Percentiles rank a stretch among this genome's conserved stretches.
Conservation (phyloP, 2,797 vertebrate species). For the Urosaurus nigricauda region DNA sequence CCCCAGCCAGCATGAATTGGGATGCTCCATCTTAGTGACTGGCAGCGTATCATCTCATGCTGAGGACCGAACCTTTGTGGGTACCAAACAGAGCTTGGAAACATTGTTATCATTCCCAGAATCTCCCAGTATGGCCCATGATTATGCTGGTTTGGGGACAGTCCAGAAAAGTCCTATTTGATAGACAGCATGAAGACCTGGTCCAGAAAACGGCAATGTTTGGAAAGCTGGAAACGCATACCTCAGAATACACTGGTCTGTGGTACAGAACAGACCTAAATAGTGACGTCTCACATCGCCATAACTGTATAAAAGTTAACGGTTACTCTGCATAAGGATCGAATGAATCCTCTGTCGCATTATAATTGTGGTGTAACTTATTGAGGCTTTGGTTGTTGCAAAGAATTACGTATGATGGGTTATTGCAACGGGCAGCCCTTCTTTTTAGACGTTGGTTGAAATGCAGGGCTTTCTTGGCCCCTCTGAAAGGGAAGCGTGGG, state of each 20-base stretch:
- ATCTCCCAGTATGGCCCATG: neutral
- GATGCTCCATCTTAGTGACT: neutral
- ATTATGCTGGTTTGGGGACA: neutral
- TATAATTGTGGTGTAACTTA: neutral
- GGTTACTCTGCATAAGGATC: too few relatives aligned
- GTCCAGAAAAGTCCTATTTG: neutral
- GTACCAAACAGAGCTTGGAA: neutral
- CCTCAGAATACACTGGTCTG: neutral
- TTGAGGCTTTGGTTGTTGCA: neutral
- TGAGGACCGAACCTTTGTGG: neutral
- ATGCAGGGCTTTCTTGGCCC: accelerated
- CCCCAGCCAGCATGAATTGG: neutral
- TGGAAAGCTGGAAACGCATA: neutral
- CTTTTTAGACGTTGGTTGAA: neutral
- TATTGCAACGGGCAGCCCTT: too few relatives aligned
- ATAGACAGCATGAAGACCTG: neutral
- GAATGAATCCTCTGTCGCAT: too few relatives aligned
- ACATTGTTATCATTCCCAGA: too few relatives aligned
- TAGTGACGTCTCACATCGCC: neutral
- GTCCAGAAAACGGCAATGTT: neutral
- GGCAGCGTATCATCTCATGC: neutral
- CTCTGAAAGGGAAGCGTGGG: neutral
- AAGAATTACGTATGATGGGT: too few relatives aligned
- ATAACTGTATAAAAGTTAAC: neutral
- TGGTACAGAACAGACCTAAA: neutral